phyloP scores from a whole-genome alignment of 64 coral and sea anemone genomes.

The Catalaphyllia jardinei region DNA sequence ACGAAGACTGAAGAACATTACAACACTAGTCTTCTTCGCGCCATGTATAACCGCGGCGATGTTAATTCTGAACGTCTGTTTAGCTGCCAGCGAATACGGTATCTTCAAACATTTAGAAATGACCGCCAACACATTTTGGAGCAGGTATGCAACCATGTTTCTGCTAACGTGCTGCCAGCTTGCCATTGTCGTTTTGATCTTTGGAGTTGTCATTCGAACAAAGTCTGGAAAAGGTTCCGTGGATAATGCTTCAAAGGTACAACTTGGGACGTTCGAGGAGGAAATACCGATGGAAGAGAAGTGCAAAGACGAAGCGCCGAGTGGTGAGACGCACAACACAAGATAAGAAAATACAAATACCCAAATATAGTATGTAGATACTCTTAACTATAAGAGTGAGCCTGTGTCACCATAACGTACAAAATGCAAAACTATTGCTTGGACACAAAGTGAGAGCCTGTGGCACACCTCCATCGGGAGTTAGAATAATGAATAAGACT shows the following conservation, averaged over 20 bases:
- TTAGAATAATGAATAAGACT: no score
- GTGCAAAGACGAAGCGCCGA: background rate
- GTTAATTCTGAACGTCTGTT: conserved; percentile 2
- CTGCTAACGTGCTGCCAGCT: conserved; percentile 15
- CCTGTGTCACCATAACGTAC: no score
- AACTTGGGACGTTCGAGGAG: background rate
- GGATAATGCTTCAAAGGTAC: background rate
- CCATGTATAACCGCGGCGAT: background rate
- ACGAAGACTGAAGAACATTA: conserved; percentile 1
- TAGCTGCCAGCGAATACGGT: conserved; percentile 5
- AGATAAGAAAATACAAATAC: no score
- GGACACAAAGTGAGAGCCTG: no score
- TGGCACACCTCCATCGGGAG: no score
- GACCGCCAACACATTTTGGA: background rate
- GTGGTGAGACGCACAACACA: no score
- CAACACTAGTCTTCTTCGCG: background rate
- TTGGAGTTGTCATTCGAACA: conserved; percentile 1
- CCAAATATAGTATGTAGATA: no score
- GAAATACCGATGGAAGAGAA: background rate
- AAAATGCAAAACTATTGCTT: no score
- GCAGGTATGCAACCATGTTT: background rate
- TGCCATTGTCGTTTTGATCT: conserved; percentile 5
- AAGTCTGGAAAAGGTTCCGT: background rate
- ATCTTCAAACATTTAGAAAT: background rate
- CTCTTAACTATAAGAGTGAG: no score